Evolutionary conservation across 1,140 invertebrate genomes (phyloP).

Genomic region (Neodiprion pinetum): DNA sequence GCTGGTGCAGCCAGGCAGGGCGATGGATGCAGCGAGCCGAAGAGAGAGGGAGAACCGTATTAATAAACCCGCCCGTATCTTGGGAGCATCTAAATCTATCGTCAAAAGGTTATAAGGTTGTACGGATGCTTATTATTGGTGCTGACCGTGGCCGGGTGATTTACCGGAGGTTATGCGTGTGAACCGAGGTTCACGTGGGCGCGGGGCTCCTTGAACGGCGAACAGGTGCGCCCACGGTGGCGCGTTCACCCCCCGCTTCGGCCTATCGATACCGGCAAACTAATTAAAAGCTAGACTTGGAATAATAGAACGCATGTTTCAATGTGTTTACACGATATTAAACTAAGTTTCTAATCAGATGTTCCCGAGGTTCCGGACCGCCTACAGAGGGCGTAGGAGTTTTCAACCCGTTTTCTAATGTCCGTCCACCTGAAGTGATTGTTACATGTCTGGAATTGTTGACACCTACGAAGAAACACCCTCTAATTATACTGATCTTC

Average conservation of each 20-base stretch:
- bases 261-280: no score
- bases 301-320: no score
- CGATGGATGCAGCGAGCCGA: background rate
- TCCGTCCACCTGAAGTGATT: no score
- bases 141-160: constrained; percentile 7
- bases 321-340: no score
- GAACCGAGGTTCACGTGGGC: constrained; percentile 10
- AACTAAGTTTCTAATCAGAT: no score
- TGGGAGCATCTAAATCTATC: constrained; percentile 7
- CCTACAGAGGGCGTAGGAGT: no score
- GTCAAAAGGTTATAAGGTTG: constrained; percentile 5
- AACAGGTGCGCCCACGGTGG: background rate
- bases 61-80: constrained; percentile 7
- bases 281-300: no score
- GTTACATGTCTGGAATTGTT: no score
- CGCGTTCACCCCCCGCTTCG: background rate
- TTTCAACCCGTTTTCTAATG: no score
- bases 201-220: background rate
- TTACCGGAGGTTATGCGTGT: constrained; percentile 14
- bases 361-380: no score
- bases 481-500: no score
- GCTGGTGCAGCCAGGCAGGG: background rate
- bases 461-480: no score
- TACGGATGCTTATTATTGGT: constrained; percentile 14
- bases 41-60: constrained; percentile 1